Evolutionary conservation across 2,888 invertebrate species (phyloP).

Genomic region (Leucophenga montana): DNA sequence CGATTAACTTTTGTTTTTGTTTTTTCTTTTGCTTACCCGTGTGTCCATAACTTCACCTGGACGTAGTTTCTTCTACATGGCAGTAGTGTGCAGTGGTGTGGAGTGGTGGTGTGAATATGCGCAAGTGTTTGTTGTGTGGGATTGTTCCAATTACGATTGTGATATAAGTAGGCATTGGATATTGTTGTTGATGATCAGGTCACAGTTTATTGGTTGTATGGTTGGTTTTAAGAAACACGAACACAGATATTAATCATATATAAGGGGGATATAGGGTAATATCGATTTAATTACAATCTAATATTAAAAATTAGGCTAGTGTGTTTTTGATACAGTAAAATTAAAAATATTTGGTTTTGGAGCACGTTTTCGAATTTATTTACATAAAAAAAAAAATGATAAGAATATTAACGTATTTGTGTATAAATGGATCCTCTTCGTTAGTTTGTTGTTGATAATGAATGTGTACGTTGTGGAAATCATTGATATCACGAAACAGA

Average conservation of each 20-base stretch:
- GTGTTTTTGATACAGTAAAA: no score
- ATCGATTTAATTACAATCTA: not conserved
- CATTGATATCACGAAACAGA: no score
- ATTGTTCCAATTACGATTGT: constrained; percentile 31
- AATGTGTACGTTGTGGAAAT: no score
- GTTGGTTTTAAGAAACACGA: constrained; percentile 34
- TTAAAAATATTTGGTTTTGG: no score
- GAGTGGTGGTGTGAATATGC: constrained; percentile 41
- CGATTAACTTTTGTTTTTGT: no score
- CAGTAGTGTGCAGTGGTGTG: constrained; percentile 34
- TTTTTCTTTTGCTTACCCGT: constrained; percentile 81
- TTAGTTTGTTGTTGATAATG: not conserved
- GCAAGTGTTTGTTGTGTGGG: constrained; percentile 45
- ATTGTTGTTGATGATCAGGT: constrained; percentile 18
- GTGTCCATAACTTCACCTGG: constrained; percentile 94
- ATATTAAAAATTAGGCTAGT: no score
- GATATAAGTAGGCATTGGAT: constrained; percentile 12
- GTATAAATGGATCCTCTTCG: not conserved
- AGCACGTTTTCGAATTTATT: no score
- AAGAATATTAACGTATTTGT: not conserved
- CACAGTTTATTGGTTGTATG: constrained; percentile 24
- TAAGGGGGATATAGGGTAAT: constrained; percentile 1
- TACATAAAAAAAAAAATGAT: no score
- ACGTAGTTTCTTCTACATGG: constrained; percentile 79
- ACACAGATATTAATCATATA: constrained; percentile 26